Evolutionary conservation across 2,888 invertebrate genomes (phyloP).

Genomic region (Hemithea aestivaria): DNA sequence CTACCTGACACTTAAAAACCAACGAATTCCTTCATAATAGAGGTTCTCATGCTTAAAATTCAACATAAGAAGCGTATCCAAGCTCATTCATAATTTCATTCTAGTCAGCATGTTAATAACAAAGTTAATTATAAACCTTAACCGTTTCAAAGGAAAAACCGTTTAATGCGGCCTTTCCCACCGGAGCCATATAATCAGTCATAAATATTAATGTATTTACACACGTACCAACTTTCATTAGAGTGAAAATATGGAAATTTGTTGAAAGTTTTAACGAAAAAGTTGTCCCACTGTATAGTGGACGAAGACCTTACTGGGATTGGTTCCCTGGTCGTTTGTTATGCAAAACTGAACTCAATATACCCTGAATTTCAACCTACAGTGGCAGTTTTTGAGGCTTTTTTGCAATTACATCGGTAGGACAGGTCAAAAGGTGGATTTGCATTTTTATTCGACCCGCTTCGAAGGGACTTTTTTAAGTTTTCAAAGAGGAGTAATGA

Average conservation of each 20-base stretch:
- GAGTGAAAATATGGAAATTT: slow-evolving; percentile 58
- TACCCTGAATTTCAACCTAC: slow-evolving; percentile 23
- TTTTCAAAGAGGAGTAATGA: slow-evolving; percentile 28
- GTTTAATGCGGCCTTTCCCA: slow-evolving; percentile 30
- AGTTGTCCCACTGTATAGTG: slow-evolving; percentile 35
- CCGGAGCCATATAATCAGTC: slow-evolving; percentile 53
- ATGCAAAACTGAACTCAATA: slow-evolving; percentile 56
- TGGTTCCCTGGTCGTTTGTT: slow-evolving; percentile 52
- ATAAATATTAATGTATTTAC: slow-evolving; percentile 64
- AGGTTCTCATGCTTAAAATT: no score
- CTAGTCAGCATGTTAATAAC: slow-evolving; percentile 19
- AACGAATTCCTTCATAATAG: no score
- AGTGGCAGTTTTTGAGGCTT: slow-evolving; percentile 28
- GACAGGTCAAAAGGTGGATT: slow-evolving; percentile 57
- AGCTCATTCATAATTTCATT: not conserved
- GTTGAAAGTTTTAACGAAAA: slow-evolving; percentile 40
- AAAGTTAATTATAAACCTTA: slow-evolving; percentile 37
- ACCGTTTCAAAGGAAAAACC: slow-evolving; percentile 35
- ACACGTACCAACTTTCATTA: slow-evolving; percentile 41
- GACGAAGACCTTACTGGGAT: slow-evolving; percentile 40
- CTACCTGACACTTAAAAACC: no score
- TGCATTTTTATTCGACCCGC: slow-evolving; percentile 62
- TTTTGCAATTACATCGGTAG: slow-evolving; percentile 54
- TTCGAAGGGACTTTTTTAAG: slow-evolving; percentile 36
- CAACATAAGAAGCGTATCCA: no score